Evolutionary conservation across 2,888 invertebrate genomes (phyloP), one percentile per base, ranked within the genome.

Genomic region (Heliconius ethilla): DNA sequence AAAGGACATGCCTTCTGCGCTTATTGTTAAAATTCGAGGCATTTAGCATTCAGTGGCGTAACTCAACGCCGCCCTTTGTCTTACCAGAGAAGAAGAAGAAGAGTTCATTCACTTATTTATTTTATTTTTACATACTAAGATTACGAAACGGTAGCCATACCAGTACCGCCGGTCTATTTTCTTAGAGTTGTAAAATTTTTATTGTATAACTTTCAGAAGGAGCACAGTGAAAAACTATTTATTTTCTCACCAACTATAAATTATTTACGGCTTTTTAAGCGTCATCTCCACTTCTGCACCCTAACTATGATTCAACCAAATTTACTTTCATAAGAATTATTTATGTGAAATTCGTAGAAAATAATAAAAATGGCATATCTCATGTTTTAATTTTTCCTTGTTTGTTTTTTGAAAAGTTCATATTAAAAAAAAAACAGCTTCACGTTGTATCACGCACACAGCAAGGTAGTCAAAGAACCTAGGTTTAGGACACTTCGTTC

Each of bases 231-330:
- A 92, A 90, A 90, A 87, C 90, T 92, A 93, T 93, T 93, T 93
- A 92, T 93, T 93, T 91, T 89, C 89, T 88, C 91, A 89, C 84
- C 83, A 87, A 87, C 89, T 86, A 88, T 93, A 90, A 92, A 92
- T 87, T 67, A 84, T 93, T 93, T 90, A 94, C 90, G 91, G 87
- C 88, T 86, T 85, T 91, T 93, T 92, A 92, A 94, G 93, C 89
- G 90, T 88, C 89, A 87, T 87, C 86, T 86, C 86, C 88, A 89
- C 89, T 90, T 87, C 86, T 85, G 85, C 86, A 85, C 79, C 82
- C 83, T 84, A 82, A 83, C 84, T 84, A 81, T 83, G 82, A 84
- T 82, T 75, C 72, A 74, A 72, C 72, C 76, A 78, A 73, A 79
- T 83, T 79, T 83, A 83, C 82, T 84, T n/a, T n/a, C n/a, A n/a